phyloP scores from a whole-genome alignment of 2,888 invertebrate genomes.

The Masnerella sp. region DNA sequence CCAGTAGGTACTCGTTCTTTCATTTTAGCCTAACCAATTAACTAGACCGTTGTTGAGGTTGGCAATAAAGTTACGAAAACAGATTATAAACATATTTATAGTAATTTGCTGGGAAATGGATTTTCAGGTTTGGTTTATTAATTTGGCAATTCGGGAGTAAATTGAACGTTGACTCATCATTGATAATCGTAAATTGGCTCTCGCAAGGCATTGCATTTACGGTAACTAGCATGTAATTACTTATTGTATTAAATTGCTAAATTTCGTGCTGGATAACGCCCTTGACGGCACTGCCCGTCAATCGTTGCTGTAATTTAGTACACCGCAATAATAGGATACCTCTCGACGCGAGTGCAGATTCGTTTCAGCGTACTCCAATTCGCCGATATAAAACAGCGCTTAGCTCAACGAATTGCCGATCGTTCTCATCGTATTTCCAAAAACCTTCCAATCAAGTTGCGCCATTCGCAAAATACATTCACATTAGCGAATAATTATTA shows the following conservation, averaged over 20 bases:
- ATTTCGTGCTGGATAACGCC: slow-evolving; percentile 47
- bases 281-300: slow-evolving; percentile 29
- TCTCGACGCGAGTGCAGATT: slow-evolving; percentile 37
- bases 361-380: slow-evolving; percentile 44
- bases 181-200: slow-evolving; percentile 45
- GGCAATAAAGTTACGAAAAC: no score
- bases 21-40: no score
- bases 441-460: no score
- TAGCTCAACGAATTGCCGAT: slow-evolving; percentile 36
- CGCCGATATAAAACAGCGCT: slow-evolving; percentile 38
- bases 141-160: slow-evolving; percentile 11
- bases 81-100: no score
- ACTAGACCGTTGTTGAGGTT: no score
- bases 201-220: slow-evolving; percentile 31
- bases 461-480: not conserved
- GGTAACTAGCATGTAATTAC: slow-evolving; percentile 42
- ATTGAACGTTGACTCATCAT: slow-evolving; percentile 42
- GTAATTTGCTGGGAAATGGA: no score
- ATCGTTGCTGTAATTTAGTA: slow-evolving; percentile 46
- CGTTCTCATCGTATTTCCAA: no score
- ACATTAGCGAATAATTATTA: no score
- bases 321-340: slow-evolving; percentile 50
- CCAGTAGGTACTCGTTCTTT: no score
- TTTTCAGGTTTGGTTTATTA: not conserved
- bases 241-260: slow-evolving; percentile 48